phyloP scores from a whole-genome alignment of 2,797 vertebrate genomes.

The Harpagifer antarcticus region DNA sequence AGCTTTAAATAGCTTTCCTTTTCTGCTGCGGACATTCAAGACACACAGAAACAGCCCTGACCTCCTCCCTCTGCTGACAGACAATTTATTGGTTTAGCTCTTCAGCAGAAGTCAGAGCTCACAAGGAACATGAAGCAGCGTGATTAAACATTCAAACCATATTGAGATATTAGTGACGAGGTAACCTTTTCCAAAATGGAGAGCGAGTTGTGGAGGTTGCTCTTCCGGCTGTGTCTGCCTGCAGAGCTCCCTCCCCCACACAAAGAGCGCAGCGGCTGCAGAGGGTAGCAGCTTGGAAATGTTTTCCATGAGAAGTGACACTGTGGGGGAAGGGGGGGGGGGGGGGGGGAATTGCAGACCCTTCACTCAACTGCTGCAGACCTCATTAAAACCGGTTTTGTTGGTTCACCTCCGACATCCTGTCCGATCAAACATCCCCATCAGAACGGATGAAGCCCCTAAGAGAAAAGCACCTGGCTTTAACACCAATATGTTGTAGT shows the following conservation, averaged over 20 bases:
- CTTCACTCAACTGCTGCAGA: constrained; percentile 42
- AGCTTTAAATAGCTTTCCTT: constrained; percentile 51
- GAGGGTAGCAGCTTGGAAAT: constrained; percentile 57
- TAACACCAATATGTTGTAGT: too few relatives aligned
- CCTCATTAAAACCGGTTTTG: constrained; percentile 19
- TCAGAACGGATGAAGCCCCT: neutral
- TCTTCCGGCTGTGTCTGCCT: constrained; percentile 36
- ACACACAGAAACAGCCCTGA: constrained; percentile 25
- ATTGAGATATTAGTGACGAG: constrained; percentile 31
- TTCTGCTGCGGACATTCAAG: constrained; percentile 36
- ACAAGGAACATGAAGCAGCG: constrained; percentile 1
- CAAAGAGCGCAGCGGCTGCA: constrained; percentile 56
- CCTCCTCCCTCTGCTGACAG: constrained; percentile 36
- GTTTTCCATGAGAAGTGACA: constrained; percentile 43
- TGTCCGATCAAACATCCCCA: neutral
- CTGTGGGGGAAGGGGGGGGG: constrained; percentile 3
- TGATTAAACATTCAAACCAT: constrained; percentile 2
- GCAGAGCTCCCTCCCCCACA: constrained; percentile 61
- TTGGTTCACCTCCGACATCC: neutral
- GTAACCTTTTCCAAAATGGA: constrained; percentile 58
- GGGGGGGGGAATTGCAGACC: constrained; percentile 30
- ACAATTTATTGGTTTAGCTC: constrained; percentile 20
- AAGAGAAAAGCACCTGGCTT: too few relatives aligned
- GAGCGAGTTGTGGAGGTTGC: constrained; percentile 36
- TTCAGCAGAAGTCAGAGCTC: constrained; percentile 4